Evolutionary conservation across 2,797 vertebrate species (phyloP).

Genomic region (Anguilla pacifica): DNA sequence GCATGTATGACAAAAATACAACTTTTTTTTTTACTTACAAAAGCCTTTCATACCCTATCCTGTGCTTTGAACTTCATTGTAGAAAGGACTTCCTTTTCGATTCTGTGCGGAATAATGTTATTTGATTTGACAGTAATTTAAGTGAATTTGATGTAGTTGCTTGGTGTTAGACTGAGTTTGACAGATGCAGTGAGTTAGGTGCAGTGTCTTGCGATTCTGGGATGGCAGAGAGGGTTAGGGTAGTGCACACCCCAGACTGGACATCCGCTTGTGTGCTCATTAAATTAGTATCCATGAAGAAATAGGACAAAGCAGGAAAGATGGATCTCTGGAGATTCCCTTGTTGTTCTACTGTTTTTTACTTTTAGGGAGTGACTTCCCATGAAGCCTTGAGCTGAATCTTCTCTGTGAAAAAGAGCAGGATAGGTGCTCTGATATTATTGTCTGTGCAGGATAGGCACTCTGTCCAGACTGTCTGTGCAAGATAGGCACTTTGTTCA

Average conservation of each 20-base stretch:
- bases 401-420: constrained; percentile 37
- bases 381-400: constrained; percentile 15
- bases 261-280: neutral
- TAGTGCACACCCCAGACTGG: neutral
- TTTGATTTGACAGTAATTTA: neutral
- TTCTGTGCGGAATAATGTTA: neutral
- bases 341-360: constrained; percentile 36
- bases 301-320: neutral
- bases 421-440: constrained; percentile 23
- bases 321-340: neutral
- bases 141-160: neutral
- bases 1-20: neutral
- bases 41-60: neutral
- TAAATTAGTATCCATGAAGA: too few species aligned
- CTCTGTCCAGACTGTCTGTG: too few species aligned
- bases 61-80: neutral
- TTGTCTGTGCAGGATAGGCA: too few species aligned
- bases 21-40: neutral
- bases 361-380: constrained; percentile 39
- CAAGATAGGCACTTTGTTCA: too few species aligned
- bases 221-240: neutral
- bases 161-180: neutral
- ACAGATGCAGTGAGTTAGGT: neutral
- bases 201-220: neutral
- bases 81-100: neutral